A percentile compares a stretch with the other conserved stretches of the same genome.
Evolutionary conservation across 2,888 invertebrate species (phyloP).

Genomic region (Phorcus lineatus): DNA sequence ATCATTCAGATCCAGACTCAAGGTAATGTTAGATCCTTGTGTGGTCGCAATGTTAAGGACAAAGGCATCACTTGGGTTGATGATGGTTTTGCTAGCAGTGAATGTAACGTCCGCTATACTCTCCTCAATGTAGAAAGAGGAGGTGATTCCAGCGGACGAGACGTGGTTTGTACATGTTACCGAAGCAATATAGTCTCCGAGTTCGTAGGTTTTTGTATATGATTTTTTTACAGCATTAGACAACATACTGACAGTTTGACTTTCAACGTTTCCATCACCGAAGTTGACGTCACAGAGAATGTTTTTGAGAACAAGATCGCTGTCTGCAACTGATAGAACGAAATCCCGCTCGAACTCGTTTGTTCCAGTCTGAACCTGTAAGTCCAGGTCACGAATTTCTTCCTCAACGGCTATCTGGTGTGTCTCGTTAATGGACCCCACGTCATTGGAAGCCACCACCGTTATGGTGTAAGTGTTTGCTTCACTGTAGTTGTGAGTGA

Average conservation of each 20-base stretch:
- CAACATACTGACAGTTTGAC: slow-evolving; percentile 23
- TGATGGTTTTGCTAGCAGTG: slow-evolving; percentile 22
- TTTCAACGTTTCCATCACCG: slow-evolving; percentile 38
- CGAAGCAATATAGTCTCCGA: slow-evolving; percentile 41
- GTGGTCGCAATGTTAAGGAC: slow-evolving; percentile 35
- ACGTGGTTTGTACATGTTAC: slow-evolving; percentile 49
- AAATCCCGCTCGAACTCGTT: not conserved
- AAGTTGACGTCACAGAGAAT: slow-evolving; percentile 34
- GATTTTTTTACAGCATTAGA: not conserved
- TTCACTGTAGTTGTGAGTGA: slow-evolving; percentile 41
- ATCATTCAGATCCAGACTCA: slow-evolving; percentile 40
- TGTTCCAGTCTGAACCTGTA: slow-evolving; percentile 35
- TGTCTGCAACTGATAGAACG: not conserved
- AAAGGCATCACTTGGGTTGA: slow-evolving; percentile 38
- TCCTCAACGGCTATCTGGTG: slow-evolving; percentile 39
- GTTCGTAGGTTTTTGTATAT: slow-evolving; percentile 37
- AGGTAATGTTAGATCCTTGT: slow-evolving; percentile 47
- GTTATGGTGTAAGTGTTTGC: slow-evolving; percentile 40
- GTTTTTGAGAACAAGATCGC: slow-evolving; percentile 8
- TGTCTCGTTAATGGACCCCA: slow-evolving; percentile 29
- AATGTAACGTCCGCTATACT: slow-evolving; percentile 40
- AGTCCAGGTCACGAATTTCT: slow-evolving; percentile 12
- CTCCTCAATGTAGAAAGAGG: slow-evolving; percentile 44
- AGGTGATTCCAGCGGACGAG: slow-evolving; percentile 34
- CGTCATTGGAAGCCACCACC: slow-evolving; percentile 44